phyloP scores from a whole-genome alignment of 2,113 vertebrate genomes.

The Ictalurus furcatus region DNA sequence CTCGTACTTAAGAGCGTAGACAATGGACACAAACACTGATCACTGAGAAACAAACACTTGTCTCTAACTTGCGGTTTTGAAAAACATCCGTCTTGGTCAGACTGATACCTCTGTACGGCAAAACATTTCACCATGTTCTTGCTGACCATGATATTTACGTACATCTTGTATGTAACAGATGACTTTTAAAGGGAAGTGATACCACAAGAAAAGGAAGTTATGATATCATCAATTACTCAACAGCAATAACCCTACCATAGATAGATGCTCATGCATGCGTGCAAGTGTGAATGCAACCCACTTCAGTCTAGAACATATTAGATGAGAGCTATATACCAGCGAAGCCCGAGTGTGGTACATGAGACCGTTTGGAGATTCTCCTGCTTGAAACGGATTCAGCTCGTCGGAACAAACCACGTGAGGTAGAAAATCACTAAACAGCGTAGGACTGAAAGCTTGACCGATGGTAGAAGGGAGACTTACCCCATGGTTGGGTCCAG shows the following conservation, averaged over 20 bases:
- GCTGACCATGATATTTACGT: background rate
- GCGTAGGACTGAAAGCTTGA: background rate
- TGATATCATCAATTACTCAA: background rate
- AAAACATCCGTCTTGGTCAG: background rate
- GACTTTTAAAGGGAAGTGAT: background rate
- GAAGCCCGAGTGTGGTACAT: background rate
- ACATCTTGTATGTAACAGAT: background rate
- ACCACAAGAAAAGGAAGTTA: background rate
- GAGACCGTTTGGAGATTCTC: background rate
- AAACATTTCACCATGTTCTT: background rate
- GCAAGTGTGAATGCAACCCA: background rate
- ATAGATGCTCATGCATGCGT: background rate
- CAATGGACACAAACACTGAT: background rate
- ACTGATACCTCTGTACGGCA: background rate
- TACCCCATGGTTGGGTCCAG: constrained; percentile 95
- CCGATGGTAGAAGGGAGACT: constrained; percentile 51
- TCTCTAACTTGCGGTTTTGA: background rate
- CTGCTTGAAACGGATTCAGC: background rate
- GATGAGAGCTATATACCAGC: background rate
- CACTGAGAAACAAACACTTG: no score
- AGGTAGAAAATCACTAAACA: background rate
- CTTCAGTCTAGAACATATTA: background rate
- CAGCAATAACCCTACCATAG: background rate
- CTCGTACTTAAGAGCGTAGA: background rate
- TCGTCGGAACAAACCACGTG: background rate